Evolutionary conservation across 2,113 vertebrate genomes (phyloP).

Genomic region (Salvator merianae): DNA sequence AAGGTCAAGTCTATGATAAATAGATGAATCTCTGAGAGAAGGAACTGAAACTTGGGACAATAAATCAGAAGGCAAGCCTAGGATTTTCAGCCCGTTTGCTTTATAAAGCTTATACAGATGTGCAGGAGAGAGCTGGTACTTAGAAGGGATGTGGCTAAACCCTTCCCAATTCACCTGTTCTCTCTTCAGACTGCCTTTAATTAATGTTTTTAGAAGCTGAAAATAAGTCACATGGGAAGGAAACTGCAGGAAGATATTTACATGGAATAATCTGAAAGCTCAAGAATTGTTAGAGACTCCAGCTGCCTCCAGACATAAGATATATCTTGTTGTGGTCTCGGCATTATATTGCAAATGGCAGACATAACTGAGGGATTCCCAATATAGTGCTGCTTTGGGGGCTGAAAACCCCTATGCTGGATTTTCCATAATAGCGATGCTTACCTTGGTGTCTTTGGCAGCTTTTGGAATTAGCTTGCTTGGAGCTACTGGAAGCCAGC

Average conservation of each 20-base stretch:
- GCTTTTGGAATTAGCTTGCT: too few relatives aligned
- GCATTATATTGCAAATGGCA: too few relatives aligned
- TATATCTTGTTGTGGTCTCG: too few relatives aligned
- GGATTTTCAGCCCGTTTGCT: background rate
- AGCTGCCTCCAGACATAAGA: background rate
- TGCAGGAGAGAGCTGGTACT: background rate
- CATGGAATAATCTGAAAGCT: background rate
- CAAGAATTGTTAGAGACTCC: background rate
- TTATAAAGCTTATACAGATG: background rate
- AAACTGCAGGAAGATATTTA: background rate
- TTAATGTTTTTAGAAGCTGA: background rate
- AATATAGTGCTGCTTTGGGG: background rate
- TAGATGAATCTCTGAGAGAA: background rate
- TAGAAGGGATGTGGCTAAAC: too few relatives aligned
- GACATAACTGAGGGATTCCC: background rate
- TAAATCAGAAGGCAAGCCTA: background rate
- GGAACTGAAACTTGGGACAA: background rate
- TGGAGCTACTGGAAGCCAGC: too few relatives aligned
- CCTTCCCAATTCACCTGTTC: background rate
- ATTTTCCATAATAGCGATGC: background rate
- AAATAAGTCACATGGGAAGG: background rate
- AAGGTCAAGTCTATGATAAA: background rate
- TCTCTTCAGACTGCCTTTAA: background rate
- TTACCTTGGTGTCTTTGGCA: too few relatives aligned
- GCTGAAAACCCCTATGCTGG: background rate